Conservation (phyloP, 1,140 invertebrate genomes). For the Drosophila erecta region DNA sequence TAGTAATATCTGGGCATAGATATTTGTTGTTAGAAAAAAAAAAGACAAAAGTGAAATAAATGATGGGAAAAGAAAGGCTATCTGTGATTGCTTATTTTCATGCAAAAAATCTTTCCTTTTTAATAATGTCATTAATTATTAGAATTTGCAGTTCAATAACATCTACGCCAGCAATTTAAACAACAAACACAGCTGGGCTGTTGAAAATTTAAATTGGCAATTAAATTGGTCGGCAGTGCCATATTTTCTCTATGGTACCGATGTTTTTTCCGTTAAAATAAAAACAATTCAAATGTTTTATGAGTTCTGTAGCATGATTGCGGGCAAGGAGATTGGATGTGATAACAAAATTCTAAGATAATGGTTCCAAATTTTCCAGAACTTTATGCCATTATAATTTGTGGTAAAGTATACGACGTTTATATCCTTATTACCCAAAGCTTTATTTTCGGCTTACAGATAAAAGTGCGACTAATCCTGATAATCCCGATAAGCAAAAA, state of each 20-base stretch:
- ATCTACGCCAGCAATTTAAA: background rate
- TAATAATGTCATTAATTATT: background rate
- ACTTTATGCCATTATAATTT: background rate
- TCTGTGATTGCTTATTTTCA: background rate
- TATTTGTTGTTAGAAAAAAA: no score
- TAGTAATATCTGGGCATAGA: no score
- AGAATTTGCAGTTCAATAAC: no score
- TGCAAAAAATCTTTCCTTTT: background rate
- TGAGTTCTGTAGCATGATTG: background rate
- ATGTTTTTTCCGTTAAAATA: background rate
- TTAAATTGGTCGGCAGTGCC: background rate
- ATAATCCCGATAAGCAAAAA: no score
- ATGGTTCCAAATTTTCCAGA: slow-evolving; percentile 1
- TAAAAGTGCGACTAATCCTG: no score
- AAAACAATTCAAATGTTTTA: background rate
- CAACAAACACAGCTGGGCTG: slow-evolving; percentile 1
- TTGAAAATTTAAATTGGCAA: slow-evolving; percentile 2
- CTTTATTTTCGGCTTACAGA: no score
- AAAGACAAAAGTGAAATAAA: no score
- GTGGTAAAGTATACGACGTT: no score
- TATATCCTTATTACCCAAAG: no score
- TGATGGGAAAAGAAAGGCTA: background rate
- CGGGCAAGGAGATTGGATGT: background rate
- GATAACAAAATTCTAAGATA: slow-evolving; percentile 5
- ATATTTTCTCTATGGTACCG: background rate